These are phyloP conservation scores for Rhizoglyphus robini DNA, from an alignment of 1,140 invertebrate species.

Conservation along the genomic window DNA sequence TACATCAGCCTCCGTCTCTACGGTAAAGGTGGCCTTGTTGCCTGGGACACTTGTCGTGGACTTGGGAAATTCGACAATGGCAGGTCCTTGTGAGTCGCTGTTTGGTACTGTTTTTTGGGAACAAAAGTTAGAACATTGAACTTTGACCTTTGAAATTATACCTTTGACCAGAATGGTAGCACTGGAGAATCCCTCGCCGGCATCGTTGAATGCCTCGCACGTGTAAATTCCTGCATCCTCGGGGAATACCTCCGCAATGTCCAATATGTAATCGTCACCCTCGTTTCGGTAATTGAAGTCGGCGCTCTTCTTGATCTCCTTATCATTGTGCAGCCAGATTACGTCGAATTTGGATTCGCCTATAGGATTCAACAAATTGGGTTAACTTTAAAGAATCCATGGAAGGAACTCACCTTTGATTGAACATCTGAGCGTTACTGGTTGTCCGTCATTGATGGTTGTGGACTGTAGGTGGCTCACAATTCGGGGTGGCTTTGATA, in stretches of 20 bases:
- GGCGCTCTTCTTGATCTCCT: constrained; percentile 88
- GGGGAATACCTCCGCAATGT: constrained; percentile 71
- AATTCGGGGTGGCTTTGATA: constrained; percentile 26
- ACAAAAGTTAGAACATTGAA: not conserved
- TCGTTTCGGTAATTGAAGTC: constrained; percentile 84
- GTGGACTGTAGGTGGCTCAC: constrained; percentile 24
- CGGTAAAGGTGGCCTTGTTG: constrained; percentile 61
- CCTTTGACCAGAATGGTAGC: constrained; percentile 74
- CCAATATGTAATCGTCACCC: constrained; percentile 70
- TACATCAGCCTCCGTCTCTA: constrained; percentile 55
- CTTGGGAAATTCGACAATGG: constrained; percentile 73
- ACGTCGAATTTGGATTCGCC: constrained; percentile 26
- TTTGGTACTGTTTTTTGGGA: constrained; percentile 48
- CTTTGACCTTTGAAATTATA: constrained; percentile 51
- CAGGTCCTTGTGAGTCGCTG: constrained; percentile 63
- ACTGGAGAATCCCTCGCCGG: constrained; percentile 72
- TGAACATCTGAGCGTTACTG: constrained; percentile 25
- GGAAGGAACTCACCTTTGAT: constrained; percentile 25
- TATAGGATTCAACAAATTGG: not conserved
- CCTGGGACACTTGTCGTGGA: constrained; percentile 69
- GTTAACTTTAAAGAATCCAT: not conserved
- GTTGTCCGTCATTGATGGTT: constrained; percentile 27
- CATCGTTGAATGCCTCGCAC: constrained; percentile 78
- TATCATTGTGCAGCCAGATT: constrained; percentile 83
- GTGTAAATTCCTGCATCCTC: constrained; percentile 82